These are phyloP conservation scores for Falco biarmicus DNA, from an alignment of 2,797 vertebrate species.

Conservation along the genomic window DNA sequence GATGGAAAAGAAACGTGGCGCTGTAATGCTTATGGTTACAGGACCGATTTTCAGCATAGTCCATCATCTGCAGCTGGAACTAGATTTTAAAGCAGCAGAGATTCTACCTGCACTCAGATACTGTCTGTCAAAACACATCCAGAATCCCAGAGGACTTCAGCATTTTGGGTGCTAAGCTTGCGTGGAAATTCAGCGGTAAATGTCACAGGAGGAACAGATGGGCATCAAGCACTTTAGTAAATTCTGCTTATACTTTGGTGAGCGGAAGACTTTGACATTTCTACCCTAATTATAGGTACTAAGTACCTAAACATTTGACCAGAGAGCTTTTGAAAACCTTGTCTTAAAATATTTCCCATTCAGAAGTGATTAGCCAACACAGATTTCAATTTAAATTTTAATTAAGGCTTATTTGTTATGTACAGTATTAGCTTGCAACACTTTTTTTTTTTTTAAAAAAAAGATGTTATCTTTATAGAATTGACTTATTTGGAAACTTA, in stretches of 20 bases:
- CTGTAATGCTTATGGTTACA: not conserved
- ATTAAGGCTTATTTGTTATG: conserved; percentile 77
- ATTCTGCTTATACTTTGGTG: not conserved
- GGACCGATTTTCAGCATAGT: not conserved
- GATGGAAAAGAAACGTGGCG: not conserved
- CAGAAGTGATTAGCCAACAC: conserved; percentile 26
- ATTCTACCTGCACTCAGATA: not conserved
- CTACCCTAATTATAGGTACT: conserved; percentile 17
- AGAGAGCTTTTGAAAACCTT: conserved; percentile 27
- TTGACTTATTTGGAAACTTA: conserved; percentile 85
- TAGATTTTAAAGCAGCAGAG: not conserved
- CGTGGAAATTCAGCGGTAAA: conserved; percentile 30
- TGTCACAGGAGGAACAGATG: conserved; percentile 23
- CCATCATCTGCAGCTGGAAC: not conserved
- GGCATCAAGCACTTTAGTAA: not conserved
- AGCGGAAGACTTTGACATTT: conserved; percentile 3
- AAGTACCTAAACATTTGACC: not conserved
- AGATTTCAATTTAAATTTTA: conserved; percentile 70
- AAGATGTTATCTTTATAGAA: conserved; percentile 81
- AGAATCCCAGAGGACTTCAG: not conserved
- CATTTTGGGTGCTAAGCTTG: conserved; percentile 11
- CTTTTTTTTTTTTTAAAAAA: conserved; percentile 65
- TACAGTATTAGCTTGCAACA: conserved; percentile 73
- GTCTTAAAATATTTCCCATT: conserved; percentile 21
- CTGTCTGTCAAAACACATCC: not conserved